phyloP scores from a whole-genome alignment of 2,888 invertebrate species.

The Biston stratarius region DNA sequence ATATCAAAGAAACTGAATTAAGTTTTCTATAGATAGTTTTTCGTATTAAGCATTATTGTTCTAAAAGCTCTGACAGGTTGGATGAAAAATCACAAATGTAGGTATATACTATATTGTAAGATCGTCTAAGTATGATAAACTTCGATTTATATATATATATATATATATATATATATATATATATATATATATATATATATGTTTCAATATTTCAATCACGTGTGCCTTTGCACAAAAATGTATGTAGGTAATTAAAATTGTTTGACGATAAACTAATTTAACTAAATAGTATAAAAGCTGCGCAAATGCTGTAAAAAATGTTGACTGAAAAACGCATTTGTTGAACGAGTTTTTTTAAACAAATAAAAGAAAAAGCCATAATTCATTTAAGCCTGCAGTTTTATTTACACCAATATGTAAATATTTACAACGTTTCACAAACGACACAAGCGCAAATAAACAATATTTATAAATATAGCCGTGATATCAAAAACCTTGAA shows the following conservation, averaged over 20 bases:
- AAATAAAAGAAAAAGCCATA: neutral
- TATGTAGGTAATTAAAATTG: neutral
- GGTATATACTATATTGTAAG: too few species aligned
- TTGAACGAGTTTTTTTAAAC: neutral
- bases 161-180: too few species aligned
- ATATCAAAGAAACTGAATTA: too few species aligned
- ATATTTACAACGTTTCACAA: conserved; percentile 1
- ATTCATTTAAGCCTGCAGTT: neutral
- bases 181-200: too few species aligned
- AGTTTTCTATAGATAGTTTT: too few species aligned
- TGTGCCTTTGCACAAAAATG: neutral
- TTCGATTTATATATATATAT: too few species aligned
- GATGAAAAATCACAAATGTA: too few species aligned
- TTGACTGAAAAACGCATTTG: neutral
- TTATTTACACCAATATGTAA: conserved; percentile 4
- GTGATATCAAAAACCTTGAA: conserved; percentile 7
- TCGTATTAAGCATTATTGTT: too few species aligned
- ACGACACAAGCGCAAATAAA: neutral
- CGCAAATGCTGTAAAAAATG: neutral
- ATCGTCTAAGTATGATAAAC: too few species aligned
- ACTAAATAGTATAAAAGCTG: neutral
- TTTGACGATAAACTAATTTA: neutral
- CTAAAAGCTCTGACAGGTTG: too few species aligned
- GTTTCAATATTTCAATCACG: neutral
- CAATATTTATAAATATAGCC: neutral